These are phyloP conservation scores for Bombus vancouverensis DNA, from an alignment of 1,140 invertebrate genomes.

Conservation along the genomic window DNA sequence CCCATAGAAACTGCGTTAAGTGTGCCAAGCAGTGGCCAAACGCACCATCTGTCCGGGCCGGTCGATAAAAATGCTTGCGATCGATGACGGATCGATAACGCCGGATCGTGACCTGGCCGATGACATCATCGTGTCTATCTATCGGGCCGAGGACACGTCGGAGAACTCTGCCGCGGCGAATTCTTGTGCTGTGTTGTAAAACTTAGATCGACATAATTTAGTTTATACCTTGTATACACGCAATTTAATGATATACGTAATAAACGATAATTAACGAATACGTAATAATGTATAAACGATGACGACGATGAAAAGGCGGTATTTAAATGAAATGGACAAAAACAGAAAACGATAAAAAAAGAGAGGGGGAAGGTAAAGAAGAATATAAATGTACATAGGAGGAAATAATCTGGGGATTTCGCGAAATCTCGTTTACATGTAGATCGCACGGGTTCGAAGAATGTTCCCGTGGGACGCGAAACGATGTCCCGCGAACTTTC, in stretches of 20 bases:
- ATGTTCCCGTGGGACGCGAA: neutral
- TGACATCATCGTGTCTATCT: neutral
- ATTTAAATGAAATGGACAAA: slow-evolving; percentile 17
- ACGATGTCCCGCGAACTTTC: neutral
- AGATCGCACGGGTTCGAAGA: slow-evolving; percentile 20
- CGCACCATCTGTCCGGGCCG: slow-evolving; percentile 42
- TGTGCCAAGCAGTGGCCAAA: slow-evolving; percentile 58
- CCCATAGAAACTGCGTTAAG: slow-evolving; percentile 43
- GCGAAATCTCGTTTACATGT: slow-evolving; percentile 3
- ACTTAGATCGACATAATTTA: slow-evolving; percentile 80
- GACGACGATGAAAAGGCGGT: slow-evolving; percentile 11
- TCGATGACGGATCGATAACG: slow-evolving; percentile 11
- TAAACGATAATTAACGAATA: slow-evolving; percentile 76
- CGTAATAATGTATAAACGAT: slow-evolving; percentile 71
- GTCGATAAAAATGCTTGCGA: slow-evolving; percentile 10
- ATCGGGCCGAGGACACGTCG: slow-evolving; percentile 42
- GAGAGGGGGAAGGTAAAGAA: neutral
- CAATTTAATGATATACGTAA: slow-evolving; percentile 77
- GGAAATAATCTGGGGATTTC: slow-evolving; percentile 27
- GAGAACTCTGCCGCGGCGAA: slow-evolving; percentile 74
- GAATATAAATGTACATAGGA: slow-evolving; percentile 24
- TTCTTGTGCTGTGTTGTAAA: slow-evolving; percentile 82
- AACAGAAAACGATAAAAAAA: neutral
- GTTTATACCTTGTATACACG: slow-evolving; percentile 75
- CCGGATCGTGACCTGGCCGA: neutral